Base-by-base conservation (phyloP, 2,797 vertebrate genomes). In the Lepus townsendii region DNA sequence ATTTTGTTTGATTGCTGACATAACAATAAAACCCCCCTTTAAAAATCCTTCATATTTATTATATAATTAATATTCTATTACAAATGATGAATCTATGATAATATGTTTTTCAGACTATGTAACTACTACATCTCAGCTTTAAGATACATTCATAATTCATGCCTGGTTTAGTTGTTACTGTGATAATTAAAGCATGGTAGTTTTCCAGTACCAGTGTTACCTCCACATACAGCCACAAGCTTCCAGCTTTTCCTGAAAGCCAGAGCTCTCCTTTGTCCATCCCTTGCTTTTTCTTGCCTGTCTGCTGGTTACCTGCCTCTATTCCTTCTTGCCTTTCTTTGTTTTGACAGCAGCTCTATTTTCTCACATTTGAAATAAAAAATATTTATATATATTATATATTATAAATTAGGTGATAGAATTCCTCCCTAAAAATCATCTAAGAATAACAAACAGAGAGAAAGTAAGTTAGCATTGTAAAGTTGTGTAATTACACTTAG, bases 1-100 rank as follows among this genome's bases (percentile, higher is more conserved):
- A 79, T 88, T 88, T 60, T 78, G 38, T 96, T 90, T 75, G 66
- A 79, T 65, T 30, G 72, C 8, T 69, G 75, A 69, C 30, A 57
- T 75, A 47, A 47, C 42, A 47, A 47, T 47, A 47, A 9, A 47
- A 47, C 42, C 42, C 42, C 42, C 42, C 42, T 47, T 47, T 47
- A 47, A 47, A 47, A 47, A 47, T 47, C 42, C 42, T 57, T 4
- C 12, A 22, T 71, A 57, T 68, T 94, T 77, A 54, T 52, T 80
- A 66, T 63, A 32, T 80, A 82, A 77, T 68, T 73, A 77, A 50
- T 54, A 47, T n/a, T 69, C 71, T 71, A 8, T 38, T 88, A 24
- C 0, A 86, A 13, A 2, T 35, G 26, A 17, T 30, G 63, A 68
- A 20, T 71, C 26, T 90, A 19, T 77, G 20, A 24, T 22, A n/a